Evolutionary conservation across 2,888 invertebrate genomes (phyloP).

Genomic region (Pseudeuparius sepicola): DNA sequence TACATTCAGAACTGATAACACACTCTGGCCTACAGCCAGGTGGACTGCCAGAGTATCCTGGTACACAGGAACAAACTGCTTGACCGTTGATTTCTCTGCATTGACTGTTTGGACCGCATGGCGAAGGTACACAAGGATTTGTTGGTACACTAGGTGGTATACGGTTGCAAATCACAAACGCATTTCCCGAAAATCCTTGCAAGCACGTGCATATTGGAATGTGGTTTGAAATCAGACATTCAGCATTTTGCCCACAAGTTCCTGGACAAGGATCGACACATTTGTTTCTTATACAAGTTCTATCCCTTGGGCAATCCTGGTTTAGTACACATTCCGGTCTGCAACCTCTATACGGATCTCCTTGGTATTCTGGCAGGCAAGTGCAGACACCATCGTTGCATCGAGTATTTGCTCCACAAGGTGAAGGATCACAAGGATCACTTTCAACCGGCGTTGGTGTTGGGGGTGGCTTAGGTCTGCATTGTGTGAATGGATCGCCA

Average conservation of each 20-base stretch:
- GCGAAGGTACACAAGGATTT: constrained; percentile 46
- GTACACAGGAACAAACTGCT: constrained; percentile 61
- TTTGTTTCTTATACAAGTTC: constrained; percentile 58
- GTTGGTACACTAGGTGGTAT: constrained; percentile 48
- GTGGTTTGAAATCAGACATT: constrained; percentile 65
- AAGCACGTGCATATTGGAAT: constrained; percentile 68
- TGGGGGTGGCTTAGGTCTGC: constrained; percentile 45
- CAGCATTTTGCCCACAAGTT: constrained; percentile 62
- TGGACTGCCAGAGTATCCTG: constrained; percentile 63
- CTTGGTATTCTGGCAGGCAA: constrained; percentile 56
- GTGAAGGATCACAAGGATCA: constrained; percentile 42
- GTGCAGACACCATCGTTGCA: constrained; percentile 59
- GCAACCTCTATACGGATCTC: constrained; percentile 59
- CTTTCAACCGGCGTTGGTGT: constrained; percentile 37
- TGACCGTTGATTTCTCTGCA: constrained; percentile 58
- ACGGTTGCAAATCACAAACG: constrained; percentile 55
- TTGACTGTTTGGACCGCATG: constrained; percentile 66
- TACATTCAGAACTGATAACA: constrained; percentile 63
- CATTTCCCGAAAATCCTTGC: constrained; percentile 58
- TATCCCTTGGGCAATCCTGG: constrained; percentile 58
- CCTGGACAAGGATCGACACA: constrained; percentile 63
- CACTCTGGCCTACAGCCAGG: constrained; percentile 73
- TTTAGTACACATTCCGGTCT: constrained; percentile 66
- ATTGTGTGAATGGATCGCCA: constrained; percentile 68
- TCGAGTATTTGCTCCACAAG: constrained; percentile 60